phyloP scores from a whole-genome alignment of 2,888 invertebrate genomes.

The Zygogramma bicolorata region DNA sequence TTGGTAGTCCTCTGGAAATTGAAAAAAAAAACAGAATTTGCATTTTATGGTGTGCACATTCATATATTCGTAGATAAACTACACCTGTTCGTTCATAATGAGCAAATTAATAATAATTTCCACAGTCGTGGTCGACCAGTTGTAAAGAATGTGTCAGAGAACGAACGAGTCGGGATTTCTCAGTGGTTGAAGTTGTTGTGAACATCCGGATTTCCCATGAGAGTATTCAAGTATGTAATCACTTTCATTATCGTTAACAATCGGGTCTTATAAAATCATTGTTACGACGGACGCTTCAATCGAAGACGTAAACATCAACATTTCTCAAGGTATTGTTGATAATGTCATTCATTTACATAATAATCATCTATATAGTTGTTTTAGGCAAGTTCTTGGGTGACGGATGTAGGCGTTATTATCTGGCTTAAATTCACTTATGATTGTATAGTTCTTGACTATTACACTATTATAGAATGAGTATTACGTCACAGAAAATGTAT shows the following conservation, averaged over 20 bases:
- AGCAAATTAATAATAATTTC: not conserved
- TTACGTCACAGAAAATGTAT: no score
- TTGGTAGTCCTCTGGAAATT: no score
- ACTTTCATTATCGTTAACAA: not conserved
- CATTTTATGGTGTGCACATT: no score
- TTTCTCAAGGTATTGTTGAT: not conserved
- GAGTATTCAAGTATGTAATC: not conserved
- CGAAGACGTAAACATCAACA: not conserved
- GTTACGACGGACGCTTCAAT: not conserved
- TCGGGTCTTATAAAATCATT: not conserved
- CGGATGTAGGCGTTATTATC: no score
- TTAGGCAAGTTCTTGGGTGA: no score
- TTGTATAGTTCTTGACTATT: no score
- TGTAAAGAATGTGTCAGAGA: not conserved
- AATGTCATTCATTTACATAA: no score
- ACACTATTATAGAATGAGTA: no score
- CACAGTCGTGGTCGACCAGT: not conserved
- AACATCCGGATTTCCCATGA: not conserved
- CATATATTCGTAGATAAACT: not conserved
- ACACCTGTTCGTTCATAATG: not conserved
- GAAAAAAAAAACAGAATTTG: no score
- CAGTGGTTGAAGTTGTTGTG: not conserved
- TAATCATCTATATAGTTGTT: no score
- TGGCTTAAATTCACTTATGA: no score
- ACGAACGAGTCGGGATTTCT: not conserved